Evolutionary conservation across 2,888 invertebrate genomes (phyloP), one percentile per base, ranked within the genome.

Genomic region (Timandra comae): DNA sequence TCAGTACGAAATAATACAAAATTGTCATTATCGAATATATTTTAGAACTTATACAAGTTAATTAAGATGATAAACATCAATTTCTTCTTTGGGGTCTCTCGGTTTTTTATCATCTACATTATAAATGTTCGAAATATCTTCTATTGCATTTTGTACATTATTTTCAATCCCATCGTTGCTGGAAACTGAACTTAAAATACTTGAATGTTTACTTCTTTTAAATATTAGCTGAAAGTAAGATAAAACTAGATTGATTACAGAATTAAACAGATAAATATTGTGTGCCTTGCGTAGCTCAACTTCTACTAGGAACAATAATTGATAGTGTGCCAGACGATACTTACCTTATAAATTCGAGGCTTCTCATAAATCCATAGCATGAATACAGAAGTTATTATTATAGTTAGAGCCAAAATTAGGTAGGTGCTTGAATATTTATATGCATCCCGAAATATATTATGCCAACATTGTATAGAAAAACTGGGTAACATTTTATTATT

Each of bases 281-380:
- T 16, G 16, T 16, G 4, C 3, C 16, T 16, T 16, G 3, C 16
- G 16, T 24, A 16, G n/a, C n/a, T n/a, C n/a, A n/a, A n/a, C n/a
- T n/a, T 4, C 16, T 16, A 16, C 3, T 16, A 5, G 5, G 16
- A 16, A 16, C 16, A 16, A 16, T 16, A 5, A 3, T 16, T 16
- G 4, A 16, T 16, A 16, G 6, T 16, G n/a, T n/a, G n/a, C n/a
- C n/a, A n/a, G n/a, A n/a, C n/a, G n/a, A n/a, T 7, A 27, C 30
- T 31, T 52, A 77, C 78, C 72, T 78, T 76, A 45, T 74, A 70
- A 49, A 76, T 54, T 45, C 54, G 50, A 11, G 75, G 71, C 42
- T 67, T 76, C 52, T 79, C 79, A 30, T 66, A 75, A 31, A 75
- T 52, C 75, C 73, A 78, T 22, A 75, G 38, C 29, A 65, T 54